Percentiles rank a stretch among this genome's conserved stretches.
These are phyloP conservation scores for Microcaecilia unicolor DNA, from an alignment of 2,797 vertebrate genomes.

Conservation along the genomic window DNA sequence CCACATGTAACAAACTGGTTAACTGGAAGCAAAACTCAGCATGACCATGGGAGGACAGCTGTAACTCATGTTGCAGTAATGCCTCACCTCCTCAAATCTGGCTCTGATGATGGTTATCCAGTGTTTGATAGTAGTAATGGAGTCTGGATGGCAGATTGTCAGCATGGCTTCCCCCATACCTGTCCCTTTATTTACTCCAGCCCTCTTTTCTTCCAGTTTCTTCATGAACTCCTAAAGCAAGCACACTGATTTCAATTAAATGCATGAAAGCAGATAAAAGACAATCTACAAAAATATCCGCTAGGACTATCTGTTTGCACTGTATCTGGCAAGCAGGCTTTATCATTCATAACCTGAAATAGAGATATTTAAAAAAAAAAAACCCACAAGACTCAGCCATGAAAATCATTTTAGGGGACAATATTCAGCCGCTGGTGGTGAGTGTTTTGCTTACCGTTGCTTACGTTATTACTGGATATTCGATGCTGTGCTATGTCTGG, in stretches of 20 bases:
- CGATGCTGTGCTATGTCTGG: too few relatives aligned
- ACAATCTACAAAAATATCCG: too few relatives aligned
- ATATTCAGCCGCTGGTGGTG: too few relatives aligned
- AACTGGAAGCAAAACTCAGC: background rate
- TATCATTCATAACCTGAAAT: too few relatives aligned
- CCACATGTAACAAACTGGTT: background rate
- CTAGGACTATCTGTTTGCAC: background rate
- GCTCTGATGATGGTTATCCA: constrained; percentile 98
- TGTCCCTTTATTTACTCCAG: constrained; percentile 78
- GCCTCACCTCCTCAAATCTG: constrained; percentile 94
- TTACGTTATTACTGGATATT: too few relatives aligned
- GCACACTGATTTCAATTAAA: constrained; percentile 26
- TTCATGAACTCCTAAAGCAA: constrained; percentile 83
- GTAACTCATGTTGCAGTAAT: too few relatives aligned
- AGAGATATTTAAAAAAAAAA: too few relatives aligned
- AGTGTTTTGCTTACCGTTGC: too few relatives aligned
- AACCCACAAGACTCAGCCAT: too few relatives aligned
- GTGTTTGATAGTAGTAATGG: constrained; percentile 96
- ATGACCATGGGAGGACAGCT: background rate
- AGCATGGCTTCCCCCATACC: constrained; percentile 86
- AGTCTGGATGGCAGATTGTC: constrained; percentile 92
- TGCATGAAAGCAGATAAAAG: constrained; percentile 13
- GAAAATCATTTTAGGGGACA: too few relatives aligned
- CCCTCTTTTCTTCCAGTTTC: constrained; percentile 88
- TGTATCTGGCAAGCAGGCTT: background rate